Evolutionary conservation across 2,888 invertebrate genomes (phyloP), one percentile per base, ranked within the genome.

Genomic region (Neria commutata): DNA sequence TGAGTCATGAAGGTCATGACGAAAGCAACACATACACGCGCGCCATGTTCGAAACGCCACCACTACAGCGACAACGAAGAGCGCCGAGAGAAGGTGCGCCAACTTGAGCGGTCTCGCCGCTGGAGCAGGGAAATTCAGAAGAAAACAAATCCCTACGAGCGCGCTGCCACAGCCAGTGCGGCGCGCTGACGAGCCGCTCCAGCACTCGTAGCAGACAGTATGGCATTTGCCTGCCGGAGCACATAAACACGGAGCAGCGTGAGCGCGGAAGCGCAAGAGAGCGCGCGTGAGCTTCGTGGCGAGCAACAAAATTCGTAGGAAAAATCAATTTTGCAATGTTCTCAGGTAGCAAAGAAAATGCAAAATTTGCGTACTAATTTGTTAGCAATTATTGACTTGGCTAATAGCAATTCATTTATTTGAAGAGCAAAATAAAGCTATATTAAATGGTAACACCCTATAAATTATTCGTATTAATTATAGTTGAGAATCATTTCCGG

Each of bases 1-100:
- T 81, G 81, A 81, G 81, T 81, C 81, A 81, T 81, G 81, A 81
- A 81, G 81, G 81, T 81, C 81, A 80, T 80, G 81, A 81, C 78
- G 78, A 80, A 67, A 71, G 66, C 71, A 70, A 68, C 62, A 65
- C 60, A 60, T 54, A 58, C 61, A 53, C 57, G 21, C 50, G 54
- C 52, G 55, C 58, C 58, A 61, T 58, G 29, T 55, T 55, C 61
- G 62, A 67, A 66, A 68, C 61, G 61, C 65, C 63, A 63, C 56
- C 57, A 63, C 65, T 60, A 54, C 56, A 52, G n/a, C n/a, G 19
- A 23, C 51, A 57, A 47, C 61, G 55, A 46, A 54, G 54, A 58
- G 45, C 33, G 37, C 34, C 34, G 46, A 25, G 24, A 26, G 48
- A 34, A 4, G 26, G 14, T 14, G 51, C 11, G 48, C 19, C 2